Conservation (phyloP, 2,797 vertebrate species). For the Crypturellus tataupa region DNA sequence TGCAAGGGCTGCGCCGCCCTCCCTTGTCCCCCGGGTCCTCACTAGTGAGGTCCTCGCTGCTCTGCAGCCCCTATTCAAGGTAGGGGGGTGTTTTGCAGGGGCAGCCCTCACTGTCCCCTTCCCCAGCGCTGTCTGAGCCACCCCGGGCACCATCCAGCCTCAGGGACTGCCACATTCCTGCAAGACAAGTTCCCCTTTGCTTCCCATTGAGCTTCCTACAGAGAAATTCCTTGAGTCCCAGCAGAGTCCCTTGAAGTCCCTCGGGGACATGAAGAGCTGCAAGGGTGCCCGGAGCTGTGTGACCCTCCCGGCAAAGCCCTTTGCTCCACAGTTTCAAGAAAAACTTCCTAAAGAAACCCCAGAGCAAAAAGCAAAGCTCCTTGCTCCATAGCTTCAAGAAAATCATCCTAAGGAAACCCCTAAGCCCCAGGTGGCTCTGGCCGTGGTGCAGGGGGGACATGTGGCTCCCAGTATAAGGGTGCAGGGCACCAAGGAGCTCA, state of each 20-base stretch:
- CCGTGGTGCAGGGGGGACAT: accelerated
- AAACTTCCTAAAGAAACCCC: background rate
- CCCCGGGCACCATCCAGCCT: background rate
- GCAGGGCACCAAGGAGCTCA: background rate
- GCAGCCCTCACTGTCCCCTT: background rate
- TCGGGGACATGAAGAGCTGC: background rate
- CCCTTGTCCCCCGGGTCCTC: background rate
- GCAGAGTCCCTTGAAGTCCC: background rate
- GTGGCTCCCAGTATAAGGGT: background rate
- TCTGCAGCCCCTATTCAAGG: background rate
- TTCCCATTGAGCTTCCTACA: background rate
- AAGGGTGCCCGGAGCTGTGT: background rate
- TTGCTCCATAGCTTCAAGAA: background rate
- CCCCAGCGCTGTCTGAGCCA: no score
- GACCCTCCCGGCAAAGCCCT: background rate
- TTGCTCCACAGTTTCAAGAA: background rate
- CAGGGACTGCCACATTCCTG: background rate
- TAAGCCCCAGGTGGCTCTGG: background rate
- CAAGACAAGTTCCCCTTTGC: accelerated
- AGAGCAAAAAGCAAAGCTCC: background rate
- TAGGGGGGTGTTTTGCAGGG: background rate
- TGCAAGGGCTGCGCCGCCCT: background rate
- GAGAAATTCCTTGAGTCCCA: background rate
- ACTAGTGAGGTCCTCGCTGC: background rate
- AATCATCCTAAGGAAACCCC: background rate